Evolutionary conservation across 2,888 invertebrate species (phyloP).

Genomic region (Chrysomela aeneicollis): DNA sequence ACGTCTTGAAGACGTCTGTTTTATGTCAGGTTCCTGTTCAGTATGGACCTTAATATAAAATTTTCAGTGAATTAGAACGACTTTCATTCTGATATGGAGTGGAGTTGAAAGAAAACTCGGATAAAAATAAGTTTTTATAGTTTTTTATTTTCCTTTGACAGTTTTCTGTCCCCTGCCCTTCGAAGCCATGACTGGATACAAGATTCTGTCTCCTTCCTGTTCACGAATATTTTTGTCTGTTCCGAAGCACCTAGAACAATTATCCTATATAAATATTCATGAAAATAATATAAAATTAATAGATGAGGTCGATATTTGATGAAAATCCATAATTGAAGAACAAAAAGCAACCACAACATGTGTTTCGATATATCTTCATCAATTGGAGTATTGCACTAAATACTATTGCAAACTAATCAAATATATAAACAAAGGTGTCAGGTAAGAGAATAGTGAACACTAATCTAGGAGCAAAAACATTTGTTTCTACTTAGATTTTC

Average conservation of each 20-base stretch:
- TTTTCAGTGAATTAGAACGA: not conserved
- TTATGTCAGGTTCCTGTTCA: not conserved
- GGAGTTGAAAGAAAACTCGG: not conserved
- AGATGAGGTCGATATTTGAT: too few species aligned
- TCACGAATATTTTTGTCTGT: not conserved
- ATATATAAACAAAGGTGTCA: too few species aligned
- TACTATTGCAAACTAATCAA: too few species aligned
- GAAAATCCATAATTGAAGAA: too few species aligned
- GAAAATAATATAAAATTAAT: too few species aligned
- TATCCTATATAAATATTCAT: not conserved
- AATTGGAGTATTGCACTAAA: too few species aligned
- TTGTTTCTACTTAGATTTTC: too few species aligned
- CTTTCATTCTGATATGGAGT: not conserved
- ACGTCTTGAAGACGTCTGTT: not conserved
- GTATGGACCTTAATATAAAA: not conserved
- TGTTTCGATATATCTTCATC: too few species aligned
- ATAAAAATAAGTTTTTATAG: not conserved
- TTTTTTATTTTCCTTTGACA: not conserved
- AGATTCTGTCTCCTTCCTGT: not conserved
- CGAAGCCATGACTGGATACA: not conserved
- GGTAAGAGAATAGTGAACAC: too few species aligned
- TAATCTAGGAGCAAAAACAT: too few species aligned
- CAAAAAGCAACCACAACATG: too few species aligned
- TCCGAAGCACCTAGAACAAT: conserved; percentile 1
- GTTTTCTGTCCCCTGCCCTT: not conserved